Evolutionary conservation across 2,888 invertebrate species (phyloP), one percentile per base, ranked within the genome.

Genomic region (Galerucella nymphaeae): DNA sequence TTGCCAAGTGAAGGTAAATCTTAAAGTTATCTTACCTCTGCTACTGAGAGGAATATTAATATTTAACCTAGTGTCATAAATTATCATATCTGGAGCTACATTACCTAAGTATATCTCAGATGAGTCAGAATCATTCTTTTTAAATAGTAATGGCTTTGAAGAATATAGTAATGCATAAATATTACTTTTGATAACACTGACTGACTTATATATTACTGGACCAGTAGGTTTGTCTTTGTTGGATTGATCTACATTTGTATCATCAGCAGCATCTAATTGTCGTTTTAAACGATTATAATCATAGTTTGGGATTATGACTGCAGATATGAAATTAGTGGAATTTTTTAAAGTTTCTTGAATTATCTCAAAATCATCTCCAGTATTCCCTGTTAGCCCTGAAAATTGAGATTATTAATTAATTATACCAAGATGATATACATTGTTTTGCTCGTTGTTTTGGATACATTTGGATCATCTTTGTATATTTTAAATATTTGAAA

Each of bases 1-100:
- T 75, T 82, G 72, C 80, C 81, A 82, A 6, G 82, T 74, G 78
- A 86, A 86, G 75, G 80, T 82, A 68, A 87, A 87, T 67, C 85
- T 76, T 50, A 87, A 75, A 11, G 80, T 82, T 5, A 86, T 80
- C 78, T 85, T 85, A 10, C 76, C 79, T n/a, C 80, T 81, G 53
- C 79, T 82, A 2, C 83, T 71, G 2, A 82, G 83, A 64, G 85
- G 82, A 55, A 85, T 82, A 18, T 81, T 82, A 4, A 84, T 83
- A 71, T 84, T 84, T 42, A 87, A 77, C 30, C 84, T 75, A 10
- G 79, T 82, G 59, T 82, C 82, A 9, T 82, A 80, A 5, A 78
- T 81, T 8, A 82, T 81, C 77, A 82, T 77, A 53, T 78, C 78
- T 14, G 78, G 72, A 9, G 75, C 73, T 42, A 81, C 81, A 8